phyloP scores from a whole-genome alignment of 2,888 invertebrate genomes.

The Maniola hyperantus region DNA sequence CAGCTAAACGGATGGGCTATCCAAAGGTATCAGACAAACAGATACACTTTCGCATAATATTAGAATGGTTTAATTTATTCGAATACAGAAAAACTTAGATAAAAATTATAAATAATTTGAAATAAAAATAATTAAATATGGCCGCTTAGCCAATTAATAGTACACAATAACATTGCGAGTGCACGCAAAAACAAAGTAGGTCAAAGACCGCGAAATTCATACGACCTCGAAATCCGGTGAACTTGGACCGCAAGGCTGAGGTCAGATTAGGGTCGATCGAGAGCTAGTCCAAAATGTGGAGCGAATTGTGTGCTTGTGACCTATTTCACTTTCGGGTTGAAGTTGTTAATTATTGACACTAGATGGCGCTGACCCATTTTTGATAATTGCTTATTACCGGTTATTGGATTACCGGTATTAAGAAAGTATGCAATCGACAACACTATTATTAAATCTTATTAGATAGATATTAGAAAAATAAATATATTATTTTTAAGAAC shows the following conservation, averaged over 20 bases:
- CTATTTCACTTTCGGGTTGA: constrained; percentile 65
- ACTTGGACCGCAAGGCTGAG: constrained; percentile 62
- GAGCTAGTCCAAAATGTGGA: constrained; percentile 68
- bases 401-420: neutral
- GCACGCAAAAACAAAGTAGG: constrained; percentile 32
- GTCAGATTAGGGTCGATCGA: constrained; percentile 65
- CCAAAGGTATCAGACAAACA: too few species aligned
- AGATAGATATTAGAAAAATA: too few species aligned
- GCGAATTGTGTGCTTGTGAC: constrained; percentile 50
- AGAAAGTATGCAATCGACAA: neutral
- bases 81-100: too few species aligned
- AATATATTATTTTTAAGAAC: too few species aligned
- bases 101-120: neutral
- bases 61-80: too few species aligned
- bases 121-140: neutral
- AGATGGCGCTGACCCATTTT: constrained; percentile 37
- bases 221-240: constrained; percentile 55
- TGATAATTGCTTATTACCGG: too few species aligned
- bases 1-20: too few species aligned
- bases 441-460: too few species aligned
- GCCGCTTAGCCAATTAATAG: constrained; percentile 20
- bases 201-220: constrained; percentile 39
- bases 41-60: too few species aligned
- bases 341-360: constrained; percentile 43
- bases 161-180: constrained; percentile 17